Evolutionary conservation across 1,140 invertebrate species (phyloP), one percentile per base, ranked within the genome.

Genomic region (Littorina saxatilis): DNA sequence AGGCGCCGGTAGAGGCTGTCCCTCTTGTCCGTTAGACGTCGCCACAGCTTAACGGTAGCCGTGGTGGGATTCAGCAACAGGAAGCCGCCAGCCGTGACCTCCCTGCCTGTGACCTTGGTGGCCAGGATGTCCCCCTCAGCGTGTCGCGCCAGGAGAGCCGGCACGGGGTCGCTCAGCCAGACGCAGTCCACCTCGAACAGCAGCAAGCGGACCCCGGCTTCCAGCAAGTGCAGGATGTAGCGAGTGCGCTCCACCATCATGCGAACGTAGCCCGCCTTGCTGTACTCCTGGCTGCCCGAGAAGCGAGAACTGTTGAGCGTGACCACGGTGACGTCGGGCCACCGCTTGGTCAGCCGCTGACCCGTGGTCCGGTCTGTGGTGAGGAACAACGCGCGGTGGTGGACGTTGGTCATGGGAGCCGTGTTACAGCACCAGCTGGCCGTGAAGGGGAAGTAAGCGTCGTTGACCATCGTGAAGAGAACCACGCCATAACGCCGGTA

Each of bases 401-500:
- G 88, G 52, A 89, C 83, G n/a, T 61, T 23, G 27, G 68, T 76
- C 86, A 89, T 86, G 35, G 86, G 39, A 43, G 85, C 86, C 4
- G 88, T 89, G 78, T 89, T 89, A 73, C 88, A 89, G 15, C 88
- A 63, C 88, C 88, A 89, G 82, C 87, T 89, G 40, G 86, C 84
- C 23, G 87, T 83, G 73, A 89, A 89, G 4, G 83, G 74, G 29
- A 89, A 70, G 63, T 87, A 89, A 43, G 87, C 88, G 76, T 88
- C 85, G 80, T 89, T 89, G 23, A 89, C 82, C 35, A 88, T 77
- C 23, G 85, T 86, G 50, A 88, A 81, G 1, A 89, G 73, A 23
- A 89, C 84, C 11, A 72, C 52, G 9, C 58, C 47, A 13, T 55
- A 17, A 23, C 29, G 15, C 39, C n/a, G 37, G 15, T 40, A 43